Evolutionary conservation across 2,113 vertebrate genomes (phyloP), one percentile per base, ranked within the genome.

Genomic region (Pygoscelis adeliae): DNA sequence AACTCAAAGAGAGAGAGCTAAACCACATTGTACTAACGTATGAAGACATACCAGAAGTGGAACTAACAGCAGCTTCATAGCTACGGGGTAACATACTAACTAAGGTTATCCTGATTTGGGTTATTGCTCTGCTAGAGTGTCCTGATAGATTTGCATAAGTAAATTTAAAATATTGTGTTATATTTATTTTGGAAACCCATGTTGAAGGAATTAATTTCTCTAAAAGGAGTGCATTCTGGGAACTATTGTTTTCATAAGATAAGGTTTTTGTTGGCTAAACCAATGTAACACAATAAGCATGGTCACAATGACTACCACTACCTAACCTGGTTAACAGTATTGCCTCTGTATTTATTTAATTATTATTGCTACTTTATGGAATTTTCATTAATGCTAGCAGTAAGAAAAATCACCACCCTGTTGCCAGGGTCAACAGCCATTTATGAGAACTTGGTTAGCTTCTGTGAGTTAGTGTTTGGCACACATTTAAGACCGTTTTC

Each of bases 181-280:
- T 86, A 59, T 96, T 96, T 97, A 59, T 86, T 94, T 91, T 96
- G 87, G 91, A 97, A 95, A 76, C 23, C 4, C 10, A 5, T 3
- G 3, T n/a, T 87, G 49, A 93, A 88, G n/a, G 38, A 95, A 90
- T 62, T 52, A 85, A 46, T 94, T 93, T 87, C 44, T 93, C 52
- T 78, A 42, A 79, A 91, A 89, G 52, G 10, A 93, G 55, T 76
- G 42, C 66, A 78, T 96, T 93, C 94, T 19, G 71, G 71, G 46
- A 94, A 59, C 66, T 86, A 66, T 67, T 90, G 38, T 95, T 96
- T 96, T 86, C 55, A 86, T 86, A 79, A 94, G 82, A 94, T 86
- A 90, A 67, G 34, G n/a, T 66, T 91, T 91, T 88, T 90, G 84
- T 97, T 96, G 96, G 91, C 95, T 83, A 85, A 80, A 83, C 10